Conservation (phyloP, 2,113 vertebrate species). For the Alexandromys fortis region DNA sequence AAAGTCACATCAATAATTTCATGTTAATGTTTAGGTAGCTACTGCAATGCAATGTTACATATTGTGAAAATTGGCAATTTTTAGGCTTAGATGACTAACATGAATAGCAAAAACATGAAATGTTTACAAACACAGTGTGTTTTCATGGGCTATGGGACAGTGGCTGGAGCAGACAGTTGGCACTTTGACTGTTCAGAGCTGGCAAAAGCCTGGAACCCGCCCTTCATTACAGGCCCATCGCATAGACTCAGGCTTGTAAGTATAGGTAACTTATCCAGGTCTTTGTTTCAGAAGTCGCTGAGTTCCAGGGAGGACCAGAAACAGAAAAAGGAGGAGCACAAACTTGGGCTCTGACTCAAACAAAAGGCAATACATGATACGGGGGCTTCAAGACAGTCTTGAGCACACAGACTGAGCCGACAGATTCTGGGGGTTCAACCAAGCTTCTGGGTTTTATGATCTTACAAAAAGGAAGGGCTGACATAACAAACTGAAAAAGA, state of each 20-base stretch:
- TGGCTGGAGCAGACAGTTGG: background rate
- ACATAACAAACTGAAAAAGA: background rate
- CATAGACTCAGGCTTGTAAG: background rate
- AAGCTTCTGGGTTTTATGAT: background rate
- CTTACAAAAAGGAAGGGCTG: background rate
- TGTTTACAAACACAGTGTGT: background rate
- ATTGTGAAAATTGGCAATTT: background rate
- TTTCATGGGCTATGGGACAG: too few relatives aligned
- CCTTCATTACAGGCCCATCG: background rate
- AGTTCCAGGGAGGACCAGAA: background rate
- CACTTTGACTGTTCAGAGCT: background rate
- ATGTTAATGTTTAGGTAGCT: background rate
- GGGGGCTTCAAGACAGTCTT: rapidly evolving
- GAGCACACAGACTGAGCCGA: background rate
- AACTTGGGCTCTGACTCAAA: background rate
- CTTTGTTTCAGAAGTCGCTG: background rate
- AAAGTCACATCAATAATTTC: background rate
- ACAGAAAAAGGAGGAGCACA: background rate
- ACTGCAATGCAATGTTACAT: background rate
- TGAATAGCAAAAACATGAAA: background rate
- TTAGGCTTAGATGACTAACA: background rate
- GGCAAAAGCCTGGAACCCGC: background rate
- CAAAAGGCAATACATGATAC: background rate
- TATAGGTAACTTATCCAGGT: background rate
- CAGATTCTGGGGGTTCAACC: background rate